Evolutionary conservation across 2,888 invertebrate genomes (phyloP).

Genomic region (Scaptodrosophila latifasciaeformis): DNA sequence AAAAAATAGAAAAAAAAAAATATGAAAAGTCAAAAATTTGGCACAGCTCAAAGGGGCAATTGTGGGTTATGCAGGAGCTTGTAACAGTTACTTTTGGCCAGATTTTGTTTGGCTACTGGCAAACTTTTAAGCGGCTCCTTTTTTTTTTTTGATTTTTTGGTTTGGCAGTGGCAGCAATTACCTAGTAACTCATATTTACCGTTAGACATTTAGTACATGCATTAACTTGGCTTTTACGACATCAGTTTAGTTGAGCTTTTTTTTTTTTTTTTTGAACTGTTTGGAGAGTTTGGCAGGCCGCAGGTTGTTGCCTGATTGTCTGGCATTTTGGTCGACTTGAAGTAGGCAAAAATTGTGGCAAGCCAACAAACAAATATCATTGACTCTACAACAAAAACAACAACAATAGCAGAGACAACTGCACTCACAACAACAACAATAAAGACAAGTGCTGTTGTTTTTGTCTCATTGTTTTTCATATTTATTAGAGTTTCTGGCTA

Average conservation of each 20-base stretch:
- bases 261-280: conserved; percentile 17
- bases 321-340: conserved; percentile 33
- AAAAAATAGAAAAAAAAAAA: conserved; percentile 27
- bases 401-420: conserved; percentile 21
- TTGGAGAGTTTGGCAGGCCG: conserved; percentile 25
- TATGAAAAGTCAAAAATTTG: conserved; percentile 65
- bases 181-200: conserved; percentile 67
- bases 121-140: too few relatives aligned
- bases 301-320: conserved; percentile 37
- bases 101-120: too few relatives aligned
- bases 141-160: conserved; percentile 1
- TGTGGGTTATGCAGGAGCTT: conserved; percentile 43
- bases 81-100: conserved; percentile 13
- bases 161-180: conserved; percentile 50
- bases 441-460: conserved; percentile 34
- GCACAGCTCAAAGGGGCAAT: conserved; percentile 32
- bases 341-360: neutral
- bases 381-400: conserved; percentile 10
- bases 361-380: neutral
- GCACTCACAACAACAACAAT: conserved; percentile 28
- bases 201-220: conserved; percentile 65
- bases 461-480: conserved; percentile 66
- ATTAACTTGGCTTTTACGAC: conserved; percentile 50
- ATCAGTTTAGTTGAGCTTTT: conserved; percentile 13
- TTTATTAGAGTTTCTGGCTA: conserved; percentile 54